These are phyloP conservation scores for Parasteatoda lunata DNA, from an alignment of 2,888 invertebrate genomes.

Conservation along the genomic window DNA sequence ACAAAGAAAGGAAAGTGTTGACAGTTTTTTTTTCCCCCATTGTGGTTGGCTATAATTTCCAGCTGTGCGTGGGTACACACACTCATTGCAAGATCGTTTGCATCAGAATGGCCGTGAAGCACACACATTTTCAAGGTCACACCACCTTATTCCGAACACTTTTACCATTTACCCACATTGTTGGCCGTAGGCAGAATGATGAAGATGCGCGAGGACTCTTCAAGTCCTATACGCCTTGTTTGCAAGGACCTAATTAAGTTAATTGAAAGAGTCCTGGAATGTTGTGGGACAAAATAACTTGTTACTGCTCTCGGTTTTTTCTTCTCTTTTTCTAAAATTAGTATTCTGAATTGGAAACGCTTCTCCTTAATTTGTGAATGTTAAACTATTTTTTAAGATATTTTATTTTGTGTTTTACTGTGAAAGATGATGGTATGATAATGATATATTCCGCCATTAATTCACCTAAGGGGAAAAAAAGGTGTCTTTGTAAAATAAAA, in stretches of 20 bases:
- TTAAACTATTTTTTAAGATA: too few relatives aligned
- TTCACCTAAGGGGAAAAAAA: too few relatives aligned
- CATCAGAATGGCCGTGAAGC: slow-evolving; percentile 2
- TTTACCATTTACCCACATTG: slow-evolving; percentile 13
- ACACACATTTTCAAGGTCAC: slow-evolving; percentile 43
- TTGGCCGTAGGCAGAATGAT: slow-evolving; percentile 25
- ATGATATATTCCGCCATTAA: too few relatives aligned
- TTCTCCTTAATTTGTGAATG: not conserved
- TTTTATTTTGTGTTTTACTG: too few relatives aligned
- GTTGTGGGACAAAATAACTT: not conserved
- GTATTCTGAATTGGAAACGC: too few relatives aligned
- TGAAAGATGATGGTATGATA: too few relatives aligned
- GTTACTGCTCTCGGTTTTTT: not conserved
- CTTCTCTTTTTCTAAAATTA: not conserved
- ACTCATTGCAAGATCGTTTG: not conserved
- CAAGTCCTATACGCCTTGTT: not conserved
- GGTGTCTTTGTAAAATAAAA: too few relatives aligned
- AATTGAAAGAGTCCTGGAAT: not conserved
- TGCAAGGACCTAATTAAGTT: slow-evolving; percentile 5
- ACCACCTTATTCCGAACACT: slow-evolving; percentile 35
- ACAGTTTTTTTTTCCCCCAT: not conserved
- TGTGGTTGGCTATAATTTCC: not conserved
- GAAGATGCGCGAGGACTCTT: not conserved
- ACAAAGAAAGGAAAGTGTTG: slow-evolving; percentile 2
- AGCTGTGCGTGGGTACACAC: not conserved